Evolutionary conservation across 2,797 vertebrate genomes (phyloP), one percentile per base, ranked within the genome.

Genomic region (Falco columbarius): DNA sequence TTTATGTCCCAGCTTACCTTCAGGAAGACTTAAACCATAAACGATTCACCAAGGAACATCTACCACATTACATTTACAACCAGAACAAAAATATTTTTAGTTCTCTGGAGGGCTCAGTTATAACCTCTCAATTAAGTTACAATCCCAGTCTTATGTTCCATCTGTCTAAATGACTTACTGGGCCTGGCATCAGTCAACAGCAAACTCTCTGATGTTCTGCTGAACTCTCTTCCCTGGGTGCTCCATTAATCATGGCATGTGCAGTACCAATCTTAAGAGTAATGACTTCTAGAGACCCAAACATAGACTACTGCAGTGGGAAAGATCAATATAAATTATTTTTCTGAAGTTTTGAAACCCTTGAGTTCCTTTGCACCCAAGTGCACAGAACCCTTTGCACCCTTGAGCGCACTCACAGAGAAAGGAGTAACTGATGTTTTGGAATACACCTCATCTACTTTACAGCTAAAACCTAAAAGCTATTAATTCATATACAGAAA

Each of bases 1-100:
- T 75, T 95, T 84, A 83, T 91, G 40, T 85, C 59, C 75, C 55
- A 82, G 5, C 2, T 30, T 70, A 19, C 34, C 58, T 76, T 73
- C 58, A 91, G n/a, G 54, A 90, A 86, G 51, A 67, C 16, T 96
- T 90, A 91, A 95, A 76, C 36, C 29, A 73, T 56, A 40, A 93
- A 90, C 3, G 7, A 56, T 44, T 72, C 51, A 80, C 76, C 72
- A 89, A 62, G 54, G 40, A 84, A 74, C 3, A 13, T 68, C 47
- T 74, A 67, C n/a, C 59, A 62, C n/a, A 62, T 81, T 66, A 71
- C 49, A 66, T 68, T 93, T 91, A 84, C n/a, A 93, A 49, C 18
- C 42, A 71, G 16, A 87, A 59, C 27, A 79, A 86, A 90, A 68
- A 4, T 6, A 86, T 9, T 74, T 88, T 62, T 44, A 62, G 47